Base-by-base conservation (phyloP, 2,888 invertebrate genomes). In the Tachina grossa region DNA sequence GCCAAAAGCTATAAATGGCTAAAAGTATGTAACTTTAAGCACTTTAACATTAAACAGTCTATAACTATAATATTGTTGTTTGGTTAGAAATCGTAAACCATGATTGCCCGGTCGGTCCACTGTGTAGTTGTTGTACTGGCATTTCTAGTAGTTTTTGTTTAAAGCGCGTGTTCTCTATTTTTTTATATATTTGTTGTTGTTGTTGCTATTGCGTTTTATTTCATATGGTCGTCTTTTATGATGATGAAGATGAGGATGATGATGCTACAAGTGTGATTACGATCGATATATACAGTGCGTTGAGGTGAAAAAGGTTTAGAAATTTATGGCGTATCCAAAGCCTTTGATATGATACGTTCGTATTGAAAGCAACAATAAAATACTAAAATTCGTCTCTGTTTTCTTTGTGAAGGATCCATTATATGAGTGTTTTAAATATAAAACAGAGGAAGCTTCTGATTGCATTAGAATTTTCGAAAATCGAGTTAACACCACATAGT, bases 1-100 rank as follows among this genome's bases (percentile, higher is more conserved):
- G 41, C 74, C 59, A 59, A 81, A 75, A 81, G 72, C 83, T 83
- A 72, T 83, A 77, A 83, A 83, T 59, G 83, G 77, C 66, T 51
- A 53, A 77, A 72, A 77, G 59, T 83, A 77, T 83, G 71, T 59
- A 57, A 57, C 76, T 77, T 76, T 76, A 72, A 77, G 82, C 71
- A 77, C 71, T 65, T 76, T 16, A 76, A 76, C 53, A 76, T 71
- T 75, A 65, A 76, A 76, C 69, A 71, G 82, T 63, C 81, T 61
- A 61, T 59, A 71, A 59, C 51, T 55, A 47, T 39, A 69, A 69
- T 75, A 57, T 77, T 71, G 57, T 72, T 82, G 71, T 74, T 68
- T 77, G 51, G 43, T 69, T 78, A 45, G 61, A 53, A 69, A 53
- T 69, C 31, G 31, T 31, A 78, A 61, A 31, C 61, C 71, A 61